Evolutionary conservation across 2,888 invertebrate genomes (phyloP), one percentile per base, ranked within the genome.

Genomic region (Polydrusus pterygomalis): DNA sequence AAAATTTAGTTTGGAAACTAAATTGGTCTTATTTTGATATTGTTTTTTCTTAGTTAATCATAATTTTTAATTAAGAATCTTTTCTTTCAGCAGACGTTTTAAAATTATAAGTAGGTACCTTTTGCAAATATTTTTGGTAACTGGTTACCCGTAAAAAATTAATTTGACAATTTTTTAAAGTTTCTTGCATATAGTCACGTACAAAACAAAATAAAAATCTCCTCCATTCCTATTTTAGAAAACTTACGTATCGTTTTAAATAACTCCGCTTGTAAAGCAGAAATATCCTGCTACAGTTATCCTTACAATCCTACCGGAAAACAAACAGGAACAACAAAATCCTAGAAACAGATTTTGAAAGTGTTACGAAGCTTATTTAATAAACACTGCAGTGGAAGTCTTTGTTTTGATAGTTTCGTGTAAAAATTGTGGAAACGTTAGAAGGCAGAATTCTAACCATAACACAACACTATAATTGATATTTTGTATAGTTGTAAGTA

Each of bases 281-380:
- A n/a, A 20, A 51, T 56, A 56, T 56, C 56, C 56, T 56, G n/a
- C 30, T 30, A 56, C 56, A 25, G 56, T 56, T 30, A 10, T 30
- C 56, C 56, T 56, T 30, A n/a, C 56, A 56, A 56, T 56, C 56
- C 56, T 30, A 30, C 30, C 25, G 56, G 56, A 56, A 54, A 56
- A 56, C 56, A 9, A 56, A 56, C 25, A 11, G 56, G 18, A 56
- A 30, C 18, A n/a, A 30, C 30, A n/a, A 56, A 56, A 56, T 25
- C 30, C 7, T n/a, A 56, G 56, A 30, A 56, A 56, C 56, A 56
- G 56, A 7, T 25, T 56, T 30, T 56, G 56, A 56, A 51, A 5
- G 30, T 30, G 30, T 30, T 56, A 56, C 30, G 9, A 51, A 51
- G 51, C 51, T 51, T 51, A 51, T 13, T 51, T 51, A 1, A 51